Conservation (phyloP, 2,888 invertebrate genomes). For the Heliconius hortense region DNA sequence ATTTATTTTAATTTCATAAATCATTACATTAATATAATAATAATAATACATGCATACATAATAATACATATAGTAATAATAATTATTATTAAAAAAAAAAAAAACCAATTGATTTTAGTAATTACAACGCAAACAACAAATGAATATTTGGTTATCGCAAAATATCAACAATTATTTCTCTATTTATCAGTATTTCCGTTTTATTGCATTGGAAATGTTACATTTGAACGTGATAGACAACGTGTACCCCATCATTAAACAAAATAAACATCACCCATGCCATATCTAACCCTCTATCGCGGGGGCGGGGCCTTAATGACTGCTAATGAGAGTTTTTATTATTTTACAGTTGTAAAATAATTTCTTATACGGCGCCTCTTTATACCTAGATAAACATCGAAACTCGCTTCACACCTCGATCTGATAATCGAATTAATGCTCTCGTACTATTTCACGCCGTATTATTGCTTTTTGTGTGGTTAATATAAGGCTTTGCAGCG, state of each 20-base stretch:
- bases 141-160: background rate
- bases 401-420: conserved; percentile 81
- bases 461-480: conserved; percentile 78
- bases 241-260: conserved; percentile 63
- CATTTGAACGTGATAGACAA: conserved; percentile 54
- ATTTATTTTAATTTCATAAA: too few species aligned
- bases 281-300: conserved; percentile 74
- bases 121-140: too few species aligned
- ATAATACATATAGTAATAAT: too few species aligned
- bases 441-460: conserved; percentile 78
- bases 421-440: conserved; percentile 82
- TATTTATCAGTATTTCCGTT: conserved; percentile 23
- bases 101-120: too few species aligned
- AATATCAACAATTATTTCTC: background rate
- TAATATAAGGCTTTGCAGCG: conserved; percentile 72
- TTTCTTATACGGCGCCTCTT: conserved; percentile 79
- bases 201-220: conserved; percentile 36
- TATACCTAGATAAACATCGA: conserved; percentile 82
- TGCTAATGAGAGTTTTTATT: conserved; percentile 81
- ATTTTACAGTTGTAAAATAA: conserved; percentile 80
- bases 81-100: too few species aligned
- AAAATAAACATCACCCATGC: conserved; percentile 67
- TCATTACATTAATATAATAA: too few species aligned
- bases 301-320: conserved; percentile 77
- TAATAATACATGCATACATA: too few species aligned